A percentile compares a stretch with the other conserved stretches of the same genome.
phyloP scores from a whole-genome alignment of 2,113 vertebrate genomes.

The Stictonetta naevosa region DNA sequence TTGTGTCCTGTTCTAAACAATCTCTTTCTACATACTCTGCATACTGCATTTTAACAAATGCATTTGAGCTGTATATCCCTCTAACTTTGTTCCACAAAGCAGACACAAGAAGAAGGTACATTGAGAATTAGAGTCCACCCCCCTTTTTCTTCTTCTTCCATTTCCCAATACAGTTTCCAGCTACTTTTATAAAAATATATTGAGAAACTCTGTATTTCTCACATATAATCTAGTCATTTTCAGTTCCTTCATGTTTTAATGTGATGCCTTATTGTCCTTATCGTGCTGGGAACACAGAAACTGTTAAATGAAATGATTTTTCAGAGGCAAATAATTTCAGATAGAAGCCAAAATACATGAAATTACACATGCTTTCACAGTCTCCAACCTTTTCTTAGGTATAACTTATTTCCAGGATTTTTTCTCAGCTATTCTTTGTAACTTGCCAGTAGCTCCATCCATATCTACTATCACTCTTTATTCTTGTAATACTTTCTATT shows the following conservation, averaged over 20 bases:
- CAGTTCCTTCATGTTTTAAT: not conserved
- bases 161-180: not conserved
- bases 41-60: not conserved
- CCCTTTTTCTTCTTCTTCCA: not conserved
- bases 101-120: not conserved
- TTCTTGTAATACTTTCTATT: not conserved
- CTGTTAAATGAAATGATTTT: not conserved
- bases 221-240: not conserved
- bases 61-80: not conserved
- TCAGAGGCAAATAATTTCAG: not conserved
- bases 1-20: not conserved
- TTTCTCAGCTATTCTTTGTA: not conserved
- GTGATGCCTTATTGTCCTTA: not conserved
- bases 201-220: not conserved
- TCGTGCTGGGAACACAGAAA: not conserved
- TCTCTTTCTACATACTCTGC: not conserved
- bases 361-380: fast-evolving
- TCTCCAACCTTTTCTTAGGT: not conserved
- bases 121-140: not conserved
- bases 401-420: not conserved
- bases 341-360: not conserved
- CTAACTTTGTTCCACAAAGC: not conserved
- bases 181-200: not conserved
- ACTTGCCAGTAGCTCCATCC: not conserved
- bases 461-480: not conserved